A percentile compares a stretch with the other conserved stretches of the same genome.
These are phyloP conservation scores for Endotricha flammealis DNA, from an alignment of 2,888 invertebrate genomes.

Conservation along the genomic window DNA sequence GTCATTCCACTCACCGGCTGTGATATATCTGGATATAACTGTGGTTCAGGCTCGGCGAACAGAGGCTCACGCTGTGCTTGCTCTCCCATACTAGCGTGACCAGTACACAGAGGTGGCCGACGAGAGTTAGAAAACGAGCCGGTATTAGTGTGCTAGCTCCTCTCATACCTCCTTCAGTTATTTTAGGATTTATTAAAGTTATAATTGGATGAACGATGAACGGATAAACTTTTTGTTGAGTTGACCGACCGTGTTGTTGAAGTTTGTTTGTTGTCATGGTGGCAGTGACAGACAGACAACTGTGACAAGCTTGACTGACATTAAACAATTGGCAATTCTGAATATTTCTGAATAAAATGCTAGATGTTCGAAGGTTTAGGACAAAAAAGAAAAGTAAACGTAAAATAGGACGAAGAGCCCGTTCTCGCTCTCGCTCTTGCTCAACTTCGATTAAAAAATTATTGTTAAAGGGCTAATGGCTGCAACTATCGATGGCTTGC, in stretches of 20 bases:
- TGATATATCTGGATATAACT: slow-evolving; percentile 76
- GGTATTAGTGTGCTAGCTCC: slow-evolving; percentile 77
- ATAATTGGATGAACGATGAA: too few relatives aligned
- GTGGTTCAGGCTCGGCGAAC: slow-evolving; percentile 71
- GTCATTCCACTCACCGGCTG: slow-evolving; percentile 66
- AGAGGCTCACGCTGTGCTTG: slow-evolving; percentile 72
- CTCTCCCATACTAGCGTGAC: slow-evolving; percentile 83
- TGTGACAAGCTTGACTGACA: too few relatives aligned
- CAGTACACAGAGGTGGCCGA: slow-evolving; percentile 83
- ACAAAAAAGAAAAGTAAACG: too few relatives aligned
- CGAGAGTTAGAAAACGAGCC: slow-evolving; percentile 82
- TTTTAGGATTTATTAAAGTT: not conserved
- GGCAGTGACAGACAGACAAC: not conserved
- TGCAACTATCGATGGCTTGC: too few relatives aligned
- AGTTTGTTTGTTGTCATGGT: slow-evolving; percentile 5
- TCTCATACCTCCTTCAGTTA: slow-evolving; percentile 51
- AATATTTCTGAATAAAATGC: too few relatives aligned
- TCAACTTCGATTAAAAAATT: too few relatives aligned
- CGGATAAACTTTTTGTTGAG: slow-evolving; percentile 1
- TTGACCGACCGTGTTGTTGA: not conserved
- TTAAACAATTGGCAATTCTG: too few relatives aligned
- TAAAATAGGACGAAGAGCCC: too few relatives aligned
- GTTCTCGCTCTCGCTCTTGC: too few relatives aligned
- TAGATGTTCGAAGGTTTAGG: too few relatives aligned
- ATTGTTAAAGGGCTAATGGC: too few relatives aligned